A percentile compares a stretch with the other conserved stretches of the same genome.
phyloP scores from a whole-genome alignment of 2,797 vertebrate genomes.

The Eidolon dupreanum region DNA sequence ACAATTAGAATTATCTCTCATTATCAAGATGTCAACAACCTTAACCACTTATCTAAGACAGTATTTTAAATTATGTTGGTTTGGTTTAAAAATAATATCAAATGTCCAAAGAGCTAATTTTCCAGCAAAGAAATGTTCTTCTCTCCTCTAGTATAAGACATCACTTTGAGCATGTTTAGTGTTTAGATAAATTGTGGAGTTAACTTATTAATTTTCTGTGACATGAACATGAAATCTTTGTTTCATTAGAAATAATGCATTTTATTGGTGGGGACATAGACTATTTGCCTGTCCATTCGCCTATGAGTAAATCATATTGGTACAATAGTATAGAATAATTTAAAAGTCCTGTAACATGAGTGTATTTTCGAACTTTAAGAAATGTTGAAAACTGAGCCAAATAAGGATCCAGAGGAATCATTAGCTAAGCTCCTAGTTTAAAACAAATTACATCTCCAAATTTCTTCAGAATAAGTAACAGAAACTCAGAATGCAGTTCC shows the following conservation, averaged over 20 bases:
- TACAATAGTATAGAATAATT: background rate
- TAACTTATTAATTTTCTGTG: background rate
- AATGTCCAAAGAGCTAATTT: slow-evolving; percentile 21
- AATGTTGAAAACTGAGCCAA: background rate
- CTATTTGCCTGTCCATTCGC: background rate
- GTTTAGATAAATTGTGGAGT: background rate
- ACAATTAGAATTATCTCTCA: background rate
- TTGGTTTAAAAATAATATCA: background rate
- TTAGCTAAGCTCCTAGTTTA: background rate
- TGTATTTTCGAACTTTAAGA: background rate
- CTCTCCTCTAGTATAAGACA: background rate
- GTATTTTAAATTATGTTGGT: slow-evolving; percentile 34
- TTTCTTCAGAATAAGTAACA: background rate
- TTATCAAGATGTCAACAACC: background rate
- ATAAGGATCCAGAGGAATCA: background rate
- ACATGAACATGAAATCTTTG: background rate
- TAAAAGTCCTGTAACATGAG: background rate
- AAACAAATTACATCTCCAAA: background rate
- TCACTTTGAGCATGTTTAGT: background rate
- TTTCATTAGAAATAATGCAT: slow-evolving; percentile 38
- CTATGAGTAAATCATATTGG: background rate
- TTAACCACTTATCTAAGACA: background rate
- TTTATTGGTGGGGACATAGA: background rate
- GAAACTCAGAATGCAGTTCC: background rate
- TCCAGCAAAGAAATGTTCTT: background rate